phyloP scores from a whole-genome alignment of 2,888 invertebrate species.

The Drosophila multiciliata region DNA sequence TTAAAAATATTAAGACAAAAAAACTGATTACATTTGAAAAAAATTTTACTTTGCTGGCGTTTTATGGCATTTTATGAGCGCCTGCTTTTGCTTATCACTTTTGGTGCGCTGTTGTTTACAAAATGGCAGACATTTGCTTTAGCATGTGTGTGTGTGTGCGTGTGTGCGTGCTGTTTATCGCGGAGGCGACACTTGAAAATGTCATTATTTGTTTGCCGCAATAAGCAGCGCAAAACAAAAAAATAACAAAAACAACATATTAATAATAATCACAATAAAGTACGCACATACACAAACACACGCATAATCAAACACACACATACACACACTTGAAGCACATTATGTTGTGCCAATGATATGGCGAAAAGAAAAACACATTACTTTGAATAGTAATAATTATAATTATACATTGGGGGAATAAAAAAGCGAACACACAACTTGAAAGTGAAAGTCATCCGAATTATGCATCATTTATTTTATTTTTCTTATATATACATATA shows the following conservation, averaged over 20 bases:
- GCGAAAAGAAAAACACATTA: constrained; percentile 25
- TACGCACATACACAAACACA: constrained; percentile 13
- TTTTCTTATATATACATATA: background rate
- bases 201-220: constrained; percentile 70
- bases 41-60: constrained; percentile 14
- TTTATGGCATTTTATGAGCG: constrained; percentile 44
- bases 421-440: constrained; percentile 16
- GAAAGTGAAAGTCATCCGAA: constrained; percentile 64
- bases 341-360: constrained; percentile 45
- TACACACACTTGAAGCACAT: constrained; percentile 47
- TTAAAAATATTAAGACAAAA: background rate
- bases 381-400: constrained; percentile 50
- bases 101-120: constrained; percentile 64
- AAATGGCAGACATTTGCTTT: constrained; percentile 68
- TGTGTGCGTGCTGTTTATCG: constrained; percentile 38
- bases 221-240: constrained; percentile 38
- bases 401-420: constrained; percentile 44
- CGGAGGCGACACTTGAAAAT: constrained; percentile 56
- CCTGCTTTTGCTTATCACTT: constrained; percentile 37
- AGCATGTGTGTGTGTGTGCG: constrained; percentile 11
- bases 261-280: constrained; percentile 27
- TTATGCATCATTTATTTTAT: constrained; percentile 37
- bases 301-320: constrained; percentile 1
- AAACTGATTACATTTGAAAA: constrained; percentile 32
- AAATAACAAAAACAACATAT: constrained; percentile 22